These are phyloP conservation scores for Eupeodes latifasciatus DNA, from an alignment of 2,888 invertebrate species.

Conservation along the genomic window DNA sequence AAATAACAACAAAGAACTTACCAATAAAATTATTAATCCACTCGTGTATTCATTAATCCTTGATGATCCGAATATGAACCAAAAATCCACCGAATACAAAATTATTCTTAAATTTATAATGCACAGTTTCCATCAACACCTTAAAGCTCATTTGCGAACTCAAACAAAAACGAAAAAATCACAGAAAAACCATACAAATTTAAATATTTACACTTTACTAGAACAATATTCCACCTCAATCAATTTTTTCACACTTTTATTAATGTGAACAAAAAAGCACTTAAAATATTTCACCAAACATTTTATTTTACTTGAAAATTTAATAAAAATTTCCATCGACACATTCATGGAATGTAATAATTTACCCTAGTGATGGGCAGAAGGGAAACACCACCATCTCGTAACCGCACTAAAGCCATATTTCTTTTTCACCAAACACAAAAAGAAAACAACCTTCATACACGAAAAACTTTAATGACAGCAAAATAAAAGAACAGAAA, in stretches of 20 bases:
- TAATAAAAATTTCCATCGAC: background rate
- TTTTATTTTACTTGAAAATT: constrained; percentile 10
- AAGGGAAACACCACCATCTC: background rate
- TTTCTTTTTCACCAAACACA: background rate
- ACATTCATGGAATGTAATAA: constrained; percentile 4
- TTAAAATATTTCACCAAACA: background rate
- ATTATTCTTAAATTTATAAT: background rate
- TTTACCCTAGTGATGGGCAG: background rate
- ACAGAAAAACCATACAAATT: background rate
- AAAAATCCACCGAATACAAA: background rate
- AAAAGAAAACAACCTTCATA: background rate
- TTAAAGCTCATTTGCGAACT: constrained; percentile 1
- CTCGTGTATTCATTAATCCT: background rate
- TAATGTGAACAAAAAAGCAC: background rate
- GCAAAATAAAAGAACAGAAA: background rate
- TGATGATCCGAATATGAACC: background rate
- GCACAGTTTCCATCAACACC: background rate
- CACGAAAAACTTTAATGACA: background rate
- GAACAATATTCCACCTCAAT: too few species aligned
- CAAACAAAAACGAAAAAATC: background rate
- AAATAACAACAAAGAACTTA: background rate
- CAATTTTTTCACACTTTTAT: background rate
- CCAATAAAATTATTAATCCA: constrained; percentile 19
- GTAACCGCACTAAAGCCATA: constrained; percentile 20
- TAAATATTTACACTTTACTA: constrained; percentile 1